Conservation (phyloP, 2,797 vertebrate genomes). For the Sebastes cheni region DNA sequence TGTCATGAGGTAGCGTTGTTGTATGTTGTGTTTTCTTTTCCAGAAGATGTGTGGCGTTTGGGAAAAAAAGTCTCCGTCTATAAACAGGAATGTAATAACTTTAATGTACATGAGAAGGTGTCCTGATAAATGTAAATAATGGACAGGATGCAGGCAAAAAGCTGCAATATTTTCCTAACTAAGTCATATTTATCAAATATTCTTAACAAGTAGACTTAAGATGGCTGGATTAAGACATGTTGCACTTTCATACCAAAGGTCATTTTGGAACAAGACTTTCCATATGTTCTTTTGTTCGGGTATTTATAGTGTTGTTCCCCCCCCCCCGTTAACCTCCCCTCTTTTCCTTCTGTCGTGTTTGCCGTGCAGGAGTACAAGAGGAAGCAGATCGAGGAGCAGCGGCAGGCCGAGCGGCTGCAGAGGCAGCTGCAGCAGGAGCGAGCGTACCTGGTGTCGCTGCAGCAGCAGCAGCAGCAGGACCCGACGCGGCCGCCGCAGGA, state of each 20-base stretch:
- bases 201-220: background rate
- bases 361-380: constrained; percentile 92
- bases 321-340: background rate
- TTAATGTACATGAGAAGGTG: background rate
- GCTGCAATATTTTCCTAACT: background rate
- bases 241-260: background rate
- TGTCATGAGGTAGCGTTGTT: too few species aligned
- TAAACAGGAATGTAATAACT: background rate
- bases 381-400: constrained; percentile 97
- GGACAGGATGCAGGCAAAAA: background rate
- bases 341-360: background rate
- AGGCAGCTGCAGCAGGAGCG: constrained; percentile 96
- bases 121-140: background rate
- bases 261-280: background rate
- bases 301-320: background rate
- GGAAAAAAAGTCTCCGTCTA: background rate
- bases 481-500: constrained; percentile 88
- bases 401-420: constrained; percentile 96
- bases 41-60: background rate
- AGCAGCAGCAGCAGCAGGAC: constrained; percentile 91
- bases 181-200: background rate
- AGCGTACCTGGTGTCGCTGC: constrained; percentile 95
- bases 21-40: background rate
- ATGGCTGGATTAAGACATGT: background rate
- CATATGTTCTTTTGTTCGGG: too few species aligned